Evolutionary conservation across 1,140 invertebrate species (phyloP), one percentile per base, ranked within the genome.

Genomic region (Asobara japonica): DNA sequence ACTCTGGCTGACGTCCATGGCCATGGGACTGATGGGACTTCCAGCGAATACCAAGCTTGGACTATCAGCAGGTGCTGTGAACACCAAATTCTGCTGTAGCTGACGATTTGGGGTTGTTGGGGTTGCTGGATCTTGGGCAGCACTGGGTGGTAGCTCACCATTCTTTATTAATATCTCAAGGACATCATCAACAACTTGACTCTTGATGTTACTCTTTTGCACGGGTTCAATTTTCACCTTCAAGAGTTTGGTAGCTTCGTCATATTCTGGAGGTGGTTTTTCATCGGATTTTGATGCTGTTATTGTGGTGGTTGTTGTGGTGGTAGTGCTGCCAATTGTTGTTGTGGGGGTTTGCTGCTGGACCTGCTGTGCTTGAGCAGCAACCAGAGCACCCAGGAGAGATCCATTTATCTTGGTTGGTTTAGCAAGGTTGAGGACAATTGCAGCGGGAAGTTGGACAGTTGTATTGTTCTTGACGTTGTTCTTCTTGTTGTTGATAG

Each of bases 91-190:
- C 41, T 87, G 86, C 16, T 84, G 84, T 0, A 86, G 73, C 56
- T 87, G 84, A 51, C 83, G 82, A 77, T 86, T 83, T 1, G 88
- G 89, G 1, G 90, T 91, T 0, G 89, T 90, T n/a, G 92, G 92
- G 0, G 93, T 93, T 4, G 91, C 87, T 10, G 94, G 92, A 76
- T 95, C 93, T 69, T 92, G 91, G 5, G 94, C 95, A 0, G 94
- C 94, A 79, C 95, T 97, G 1, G 96, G 92, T 1, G 96, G 95
- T 18, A 98, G 82, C 81, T 98, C 96, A 48, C 96, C 96, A 83
- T 96, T 96, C 83, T 96, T 94, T 18, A 98, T 97, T 0, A 98
- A 89, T 78, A 98, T 97, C 81, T 98, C 96, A n/a, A 98, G 84
- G 0, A 98, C 96, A 86, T 98, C 96, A 81, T 97, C 96, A 71